Evolutionary conservation across 2,113 vertebrate species (phyloP).

Genomic region (Hyaena hyaena): DNA sequence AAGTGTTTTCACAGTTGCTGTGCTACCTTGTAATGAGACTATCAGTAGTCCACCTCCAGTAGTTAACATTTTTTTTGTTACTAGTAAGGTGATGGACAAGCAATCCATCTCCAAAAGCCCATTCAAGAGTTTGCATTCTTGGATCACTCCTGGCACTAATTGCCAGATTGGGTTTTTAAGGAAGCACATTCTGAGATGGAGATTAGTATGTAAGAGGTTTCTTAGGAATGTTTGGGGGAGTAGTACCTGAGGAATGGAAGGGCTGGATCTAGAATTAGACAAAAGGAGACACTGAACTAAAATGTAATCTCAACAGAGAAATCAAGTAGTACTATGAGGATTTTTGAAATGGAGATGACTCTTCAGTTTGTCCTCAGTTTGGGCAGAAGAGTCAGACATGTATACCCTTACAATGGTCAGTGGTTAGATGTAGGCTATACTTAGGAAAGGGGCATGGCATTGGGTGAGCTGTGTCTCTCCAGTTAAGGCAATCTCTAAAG

Average conservation of each 20-base stretch:
- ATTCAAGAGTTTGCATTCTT: neutral
- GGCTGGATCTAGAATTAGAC: neutral
- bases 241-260: neutral
- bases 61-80: neutral
- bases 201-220: neutral
- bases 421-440: neutral
- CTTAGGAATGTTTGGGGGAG: neutral
- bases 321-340: neutral
- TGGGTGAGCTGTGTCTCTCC: neutral
- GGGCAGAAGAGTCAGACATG: neutral
- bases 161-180: neutral
- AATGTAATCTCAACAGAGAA: neutral
- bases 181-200: neutral
- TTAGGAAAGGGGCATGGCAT: neutral
- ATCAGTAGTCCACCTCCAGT: neutral
- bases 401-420: neutral
- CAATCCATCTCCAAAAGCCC: neutral
- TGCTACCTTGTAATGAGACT: neutral
- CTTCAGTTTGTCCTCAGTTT: neutral
- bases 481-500: neutral
- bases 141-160: neutral
- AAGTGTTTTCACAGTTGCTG: neutral
- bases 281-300: neutral
- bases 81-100: neutral
- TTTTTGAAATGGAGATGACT: neutral